Percentiles rank a stretch among this genome's conserved stretches.
These are phyloP conservation scores for Uloborus diversus DNA, from an alignment of 1,140 invertebrate genomes.

Conservation along the genomic window DNA sequence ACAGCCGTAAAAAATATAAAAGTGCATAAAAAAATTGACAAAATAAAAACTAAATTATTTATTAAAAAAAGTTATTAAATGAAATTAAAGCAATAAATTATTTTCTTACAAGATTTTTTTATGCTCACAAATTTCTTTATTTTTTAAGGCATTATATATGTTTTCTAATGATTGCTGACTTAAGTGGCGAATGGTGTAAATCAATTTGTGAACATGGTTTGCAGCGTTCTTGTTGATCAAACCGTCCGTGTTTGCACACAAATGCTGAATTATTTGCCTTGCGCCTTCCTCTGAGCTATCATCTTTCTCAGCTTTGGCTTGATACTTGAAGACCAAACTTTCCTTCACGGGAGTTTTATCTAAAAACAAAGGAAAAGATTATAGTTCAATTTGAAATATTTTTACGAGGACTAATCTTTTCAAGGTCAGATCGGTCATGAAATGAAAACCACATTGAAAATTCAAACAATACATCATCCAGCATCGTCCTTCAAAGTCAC, in stretches of 20 bases:
- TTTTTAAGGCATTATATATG: slow-evolving; percentile 18
- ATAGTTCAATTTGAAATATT: not conserved
- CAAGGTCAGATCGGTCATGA: too few relatives aligned
- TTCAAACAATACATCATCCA: too few relatives aligned
- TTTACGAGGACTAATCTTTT: too few relatives aligned
- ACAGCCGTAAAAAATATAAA: too few relatives aligned
- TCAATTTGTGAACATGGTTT: slow-evolving; percentile 12
- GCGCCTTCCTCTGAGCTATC: not conserved
- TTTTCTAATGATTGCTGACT: not conserved
- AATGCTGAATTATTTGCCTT: not conserved
- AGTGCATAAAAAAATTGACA: too few relatives aligned
- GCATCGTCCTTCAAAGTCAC: too few relatives aligned
- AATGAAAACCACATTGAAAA: too few relatives aligned
- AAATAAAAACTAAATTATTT: too few relatives aligned
- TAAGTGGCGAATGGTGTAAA: slow-evolving; percentile 20
- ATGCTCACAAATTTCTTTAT: slow-evolving; percentile 12
- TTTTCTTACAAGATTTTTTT: not conserved
- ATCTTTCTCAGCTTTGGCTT: not conserved
- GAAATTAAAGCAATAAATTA: not conserved
- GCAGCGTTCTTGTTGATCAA: slow-evolving; percentile 11
- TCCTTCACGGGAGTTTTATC: slow-evolving; percentile 22
- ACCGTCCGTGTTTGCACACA: slow-evolving; percentile 24
- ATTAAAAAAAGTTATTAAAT: too few relatives aligned
- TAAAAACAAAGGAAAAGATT: slow-evolving; percentile 5
- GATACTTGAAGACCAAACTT: slow-evolving; percentile 30